Percentiles rank a stretch among this genome's conserved stretches.
Evolutionary conservation across 2,888 invertebrate genomes (phyloP).

Genomic region (Drosophila tripunctata): DNA sequence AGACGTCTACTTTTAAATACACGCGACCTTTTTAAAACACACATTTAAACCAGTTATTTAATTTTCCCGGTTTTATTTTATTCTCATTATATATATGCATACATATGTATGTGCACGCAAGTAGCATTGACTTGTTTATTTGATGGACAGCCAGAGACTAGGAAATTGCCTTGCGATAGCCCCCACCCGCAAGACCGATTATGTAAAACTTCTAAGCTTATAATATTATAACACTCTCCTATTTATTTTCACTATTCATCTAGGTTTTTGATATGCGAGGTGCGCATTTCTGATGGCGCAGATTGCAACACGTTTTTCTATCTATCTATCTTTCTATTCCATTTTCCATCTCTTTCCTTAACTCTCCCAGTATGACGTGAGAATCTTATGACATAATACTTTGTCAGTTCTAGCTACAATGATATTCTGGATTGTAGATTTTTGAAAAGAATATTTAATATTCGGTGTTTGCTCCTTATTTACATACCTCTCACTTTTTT

Average conservation of each 20-base stretch:
- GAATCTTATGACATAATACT: neutral
- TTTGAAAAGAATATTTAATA: neutral
- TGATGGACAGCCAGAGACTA: conserved; percentile 4
- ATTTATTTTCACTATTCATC: neutral
- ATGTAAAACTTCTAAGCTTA: neutral
- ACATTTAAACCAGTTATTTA: conserved; percentile 32
- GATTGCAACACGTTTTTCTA: neutral
- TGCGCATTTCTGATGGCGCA: neutral
- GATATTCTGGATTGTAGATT: neutral
- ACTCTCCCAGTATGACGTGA: too few species aligned
- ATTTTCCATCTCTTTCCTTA: neutral
- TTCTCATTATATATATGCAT: conserved; percentile 8
- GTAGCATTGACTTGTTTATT: conserved; percentile 8
- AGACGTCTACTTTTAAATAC: conserved; percentile 31
- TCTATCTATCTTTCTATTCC: neutral
- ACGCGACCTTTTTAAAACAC: conserved; percentile 45
- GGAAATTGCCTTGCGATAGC: conserved; percentile 17
- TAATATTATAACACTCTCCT: neutral
- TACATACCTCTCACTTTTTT: conserved; percentile 6
- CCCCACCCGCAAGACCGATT: conserved; percentile 6
- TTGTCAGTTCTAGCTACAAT: neutral
- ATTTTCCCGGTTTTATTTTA: conserved; percentile 1
- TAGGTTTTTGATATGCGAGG: neutral
- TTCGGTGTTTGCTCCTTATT: conserved; percentile 1
- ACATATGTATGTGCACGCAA: too few species aligned